phyloP scores from a whole-genome alignment of 1,140 invertebrate species.

The Drosophila kurseongensis region DNA sequence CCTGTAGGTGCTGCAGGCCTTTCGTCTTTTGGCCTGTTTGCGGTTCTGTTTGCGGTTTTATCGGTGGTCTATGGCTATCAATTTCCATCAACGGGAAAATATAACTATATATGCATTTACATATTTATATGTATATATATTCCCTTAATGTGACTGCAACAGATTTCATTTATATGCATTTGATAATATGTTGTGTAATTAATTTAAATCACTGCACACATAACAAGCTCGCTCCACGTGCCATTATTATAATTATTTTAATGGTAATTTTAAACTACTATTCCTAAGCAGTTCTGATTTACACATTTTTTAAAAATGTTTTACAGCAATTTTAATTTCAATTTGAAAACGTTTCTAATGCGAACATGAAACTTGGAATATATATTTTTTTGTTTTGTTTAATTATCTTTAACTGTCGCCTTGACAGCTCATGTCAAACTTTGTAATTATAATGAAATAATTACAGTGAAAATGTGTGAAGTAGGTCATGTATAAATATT shows the following conservation, averaged over 20 bases:
- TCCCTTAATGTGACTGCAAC: conserved; percentile 30
- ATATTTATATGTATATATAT: not conserved
- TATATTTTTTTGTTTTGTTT: not conserved
- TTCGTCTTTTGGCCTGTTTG: conserved; percentile 72
- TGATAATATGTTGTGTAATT: conserved; percentile 61
- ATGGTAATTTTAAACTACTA: conserved; percentile 14
- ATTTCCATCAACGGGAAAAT: conserved; percentile 41
- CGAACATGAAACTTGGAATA: not conserved
- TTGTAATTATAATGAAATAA: not conserved
- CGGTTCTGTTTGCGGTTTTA: conserved; percentile 45
- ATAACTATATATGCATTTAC: conserved; percentile 1
- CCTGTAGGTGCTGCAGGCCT: conserved; percentile 16
- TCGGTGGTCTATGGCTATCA: conserved; percentile 60
- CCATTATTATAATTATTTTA: conserved; percentile 31
- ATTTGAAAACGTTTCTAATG: not conserved
- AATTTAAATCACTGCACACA: conserved; percentile 60
- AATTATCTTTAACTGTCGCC: conserved; percentile 41
- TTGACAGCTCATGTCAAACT: conserved; percentile 31
- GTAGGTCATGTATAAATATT: conserved; percentile 1
- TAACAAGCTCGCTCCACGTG: not conserved
- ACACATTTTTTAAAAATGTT: not conserved
- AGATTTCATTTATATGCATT: conserved; percentile 54
- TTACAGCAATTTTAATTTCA: not conserved
- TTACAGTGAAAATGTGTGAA: not conserved
- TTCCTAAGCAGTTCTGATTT: conserved; percentile 8